Evolutionary conservation across 2,113 vertebrate species (phyloP), one percentile per base, ranked within the genome.

Genomic region (Zosterops hypoxanthus): DNA sequence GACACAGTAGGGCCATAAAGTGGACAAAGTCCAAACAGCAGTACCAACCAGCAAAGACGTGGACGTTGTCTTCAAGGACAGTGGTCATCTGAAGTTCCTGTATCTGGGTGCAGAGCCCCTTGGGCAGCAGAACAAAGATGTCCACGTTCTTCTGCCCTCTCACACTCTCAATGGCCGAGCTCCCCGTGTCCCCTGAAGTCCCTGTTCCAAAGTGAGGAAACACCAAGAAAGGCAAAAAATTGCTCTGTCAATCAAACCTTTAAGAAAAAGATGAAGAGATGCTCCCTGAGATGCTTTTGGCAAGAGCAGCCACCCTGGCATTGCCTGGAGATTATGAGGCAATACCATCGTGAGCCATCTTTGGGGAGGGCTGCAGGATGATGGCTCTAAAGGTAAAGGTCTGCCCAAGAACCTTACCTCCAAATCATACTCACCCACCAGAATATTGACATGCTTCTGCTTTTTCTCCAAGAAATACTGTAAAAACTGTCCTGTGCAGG

Each of bases 51-150:
- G 97, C 97, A 97, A 99, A 99, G 86, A 99, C 98, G 0, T 99
- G 99, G 52, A 99, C 85, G 0, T 99, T 99, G n/a, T 99, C 98
- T n/a, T 98, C 97, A 69, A 98, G 92, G 77, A 98, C 98, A 0
- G 99, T 99, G 33, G 98, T 99, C 99, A 99, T 99, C 94, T 99
- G 99, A 47, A 98, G 98, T 88, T 99, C 99, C 89, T 99, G 99
- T 49, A 98, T 98, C 41, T 97, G 93, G 4, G 98, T 98, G 94
- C 99, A 98, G 71, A 97, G 94, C 25, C 99, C 99, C 42, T 91
- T 97, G 23, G 99, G 99, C 76, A 99, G 98, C 60, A 99, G 92
- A 86, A 99, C 99, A 26, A 99, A 96, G 86, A 99, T 97, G 61
- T 99, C 98, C 92, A 99, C 19, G 0, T 98, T 98, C 63, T 94